Percentiles rank a stretch among this genome's conserved stretches.
These are phyloP conservation scores for Cichlasoma orientale DNA, from an alignment of 2,797 vertebrate species.

Conservation along the genomic window DNA sequence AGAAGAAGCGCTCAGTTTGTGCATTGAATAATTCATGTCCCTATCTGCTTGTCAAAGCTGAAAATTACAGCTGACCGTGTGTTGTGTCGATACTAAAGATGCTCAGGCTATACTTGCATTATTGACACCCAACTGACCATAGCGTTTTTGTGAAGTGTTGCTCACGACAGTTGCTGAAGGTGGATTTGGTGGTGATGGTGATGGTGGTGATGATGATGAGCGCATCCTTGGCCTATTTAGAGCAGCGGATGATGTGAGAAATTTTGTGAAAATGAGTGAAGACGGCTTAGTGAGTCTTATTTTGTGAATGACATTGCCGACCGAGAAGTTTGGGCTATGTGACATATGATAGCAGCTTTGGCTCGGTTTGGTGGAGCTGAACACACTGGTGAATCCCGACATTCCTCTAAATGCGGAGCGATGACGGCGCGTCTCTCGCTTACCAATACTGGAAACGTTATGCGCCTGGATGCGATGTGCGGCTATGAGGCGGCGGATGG, in stretches of 20 bases:
- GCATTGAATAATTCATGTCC: conserved; percentile 80
- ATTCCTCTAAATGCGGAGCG: conserved; percentile 62
- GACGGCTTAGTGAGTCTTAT: conserved; percentile 28
- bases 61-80: conserved; percentile 71
- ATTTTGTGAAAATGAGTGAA: conserved; percentile 27
- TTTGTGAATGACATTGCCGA: conserved; percentile 66
- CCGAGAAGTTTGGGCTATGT: conserved; percentile 47
- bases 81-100: conserved; percentile 52
- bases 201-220: conserved; percentile 37
- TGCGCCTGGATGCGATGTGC: conserved; percentile 39
- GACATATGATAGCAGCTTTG: conserved; percentile 43
- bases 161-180: conserved; percentile 68
- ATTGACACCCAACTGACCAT: conserved; percentile 68
- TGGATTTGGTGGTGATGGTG: conserved; percentile 38
- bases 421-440: conserved; percentile 70
- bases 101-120: conserved; percentile 52
- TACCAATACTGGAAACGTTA: conserved; percentile 25
- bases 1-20: conserved; percentile 69
- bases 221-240: conserved; percentile 59
- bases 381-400: conserved; percentile 57
- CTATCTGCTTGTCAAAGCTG: conserved; percentile 67
- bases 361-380: conserved; percentile 37
- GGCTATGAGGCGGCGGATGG: conserved; percentile 37
- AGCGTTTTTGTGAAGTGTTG: conserved; percentile 58
- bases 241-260: conserved; percentile 29